Evolutionary conservation across 2,113 vertebrate genomes (phyloP), one percentile per base, ranked within the genome.

Genomic region (Lagenorhynchus albirostris): DNA sequence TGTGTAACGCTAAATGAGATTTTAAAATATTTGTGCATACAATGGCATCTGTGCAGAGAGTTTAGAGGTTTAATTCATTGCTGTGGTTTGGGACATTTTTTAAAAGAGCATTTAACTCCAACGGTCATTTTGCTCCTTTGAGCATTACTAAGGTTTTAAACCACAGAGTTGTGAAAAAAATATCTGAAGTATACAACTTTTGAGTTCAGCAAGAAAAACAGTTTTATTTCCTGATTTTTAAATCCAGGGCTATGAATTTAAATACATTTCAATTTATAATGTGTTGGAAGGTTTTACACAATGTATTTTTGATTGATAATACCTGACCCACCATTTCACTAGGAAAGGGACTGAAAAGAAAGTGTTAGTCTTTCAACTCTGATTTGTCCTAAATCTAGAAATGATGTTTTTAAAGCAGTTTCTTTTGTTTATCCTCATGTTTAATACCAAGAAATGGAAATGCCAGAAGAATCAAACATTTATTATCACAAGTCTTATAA

Each of bases 211-310:
- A 4, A 53, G 50, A 53, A 9, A 25, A 26, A 26, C 17, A 55
- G 50, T 91, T 85, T 36, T 87, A 71, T 53, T 94, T 82, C 31
- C 62, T 97, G 83, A 92, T 92, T 86, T 97, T 91, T 63, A 95
- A 88, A 73, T 76, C 67, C 17, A 29, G 58, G 47, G 41, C 33
- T 55, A 76, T 68, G 47, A 96, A 33, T 91, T 82, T 80, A 82
- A 96, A 84, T 6, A 87, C 11, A 88, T 73, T 85, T 92, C 41
- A 25, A 38, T 70, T 89, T 65, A 79, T 47, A 90, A 11, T 44
- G 21, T 10, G n/a, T 62, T 87, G 62, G 36, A 41, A 80, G 70
- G 36, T 95, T 71, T 86, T 50, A 90, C 8, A 55, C 44, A 67
- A 63, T 41, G 8, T 47, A 73, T 62, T 84, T 47, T 62, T 44